Evolutionary conservation across 2,113 vertebrate species (phyloP), one percentile per base, ranked within the genome.

Genomic region (Thunnus thynnus): DNA sequence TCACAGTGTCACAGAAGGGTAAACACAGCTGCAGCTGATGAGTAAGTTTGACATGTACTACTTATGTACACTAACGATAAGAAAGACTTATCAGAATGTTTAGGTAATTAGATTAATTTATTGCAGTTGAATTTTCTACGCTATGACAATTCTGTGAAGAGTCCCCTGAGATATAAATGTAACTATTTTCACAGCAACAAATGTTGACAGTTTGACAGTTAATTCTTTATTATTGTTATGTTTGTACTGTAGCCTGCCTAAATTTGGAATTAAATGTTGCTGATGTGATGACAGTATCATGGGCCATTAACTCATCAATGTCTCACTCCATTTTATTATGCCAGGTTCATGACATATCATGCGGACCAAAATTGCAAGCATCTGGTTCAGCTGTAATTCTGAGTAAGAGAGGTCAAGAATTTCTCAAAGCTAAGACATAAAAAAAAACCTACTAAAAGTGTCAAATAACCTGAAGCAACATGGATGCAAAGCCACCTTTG

Each of bases 51-150:
- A 63, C 30, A 52, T 70, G 18, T 22, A 25, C 4, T 3, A 78
- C 27, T 30, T 30, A 30, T 30, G 3, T 30, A 36, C 46, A 13
- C 3, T 17, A 44, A 17, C 17, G 36, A 16, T 30, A 22, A 66
- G 10, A n/a, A 5, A 4, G 25, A 71, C 44, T 20, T 17, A 79
- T 83, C n/a, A 47, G 20, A 54, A 5, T 30, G 41, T 76, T 75
- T 18, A 63, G 32, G 36, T 57, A 2, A 60, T 72, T 68, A 55
- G 9, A 25, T 65, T 17, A 13, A 68, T 55, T 27, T 18, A 20
- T 74, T 50, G 76, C 86, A 80, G 79, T 67, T 82, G 78, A 30
- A 30, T 54, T 69, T 72, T 76, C 60, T 54, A 48, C 60, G 36
- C 14, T 1, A 6, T 5, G 41, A 8, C 60, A 18, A 54, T 55